Percentiles rank a stretch among this genome's conserved stretches.
Evolutionary conservation across 1,140 invertebrate species (phyloP).

Genomic region (Drosophila miranda): DNA sequence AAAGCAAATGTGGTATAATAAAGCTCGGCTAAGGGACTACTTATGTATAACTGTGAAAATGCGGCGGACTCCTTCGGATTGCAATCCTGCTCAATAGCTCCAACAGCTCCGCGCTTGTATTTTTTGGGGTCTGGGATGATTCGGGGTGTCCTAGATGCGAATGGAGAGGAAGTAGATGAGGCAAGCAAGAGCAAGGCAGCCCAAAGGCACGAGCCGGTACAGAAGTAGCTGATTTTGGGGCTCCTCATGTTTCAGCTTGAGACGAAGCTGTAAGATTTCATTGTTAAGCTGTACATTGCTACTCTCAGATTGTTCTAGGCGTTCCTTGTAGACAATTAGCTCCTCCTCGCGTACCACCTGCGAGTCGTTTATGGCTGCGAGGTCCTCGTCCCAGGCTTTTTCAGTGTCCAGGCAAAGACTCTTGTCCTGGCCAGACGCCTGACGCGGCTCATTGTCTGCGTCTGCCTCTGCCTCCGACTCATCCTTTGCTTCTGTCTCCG

Average conservation of each 20-base stretch:
- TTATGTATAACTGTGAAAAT: conserved; percentile 52
- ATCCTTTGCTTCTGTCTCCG: background rate
- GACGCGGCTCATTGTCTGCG: background rate
- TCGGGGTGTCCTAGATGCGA: conserved; percentile 44
- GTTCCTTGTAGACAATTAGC: conserved; percentile 77
- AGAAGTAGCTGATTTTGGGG: conserved; percentile 19
- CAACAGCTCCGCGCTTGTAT: background rate
- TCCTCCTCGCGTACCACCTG: conserved; percentile 73
- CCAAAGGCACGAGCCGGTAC: conserved; percentile 48
- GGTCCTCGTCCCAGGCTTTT: conserved; percentile 55
- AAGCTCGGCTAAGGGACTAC: conserved; percentile 30
- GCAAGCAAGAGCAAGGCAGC: conserved; percentile 55
- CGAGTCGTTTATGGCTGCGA: conserved; percentile 50
- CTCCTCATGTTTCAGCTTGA: conserved; percentile 30
- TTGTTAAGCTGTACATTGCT: conserved; percentile 64
- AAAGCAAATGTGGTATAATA: conserved; percentile 39
- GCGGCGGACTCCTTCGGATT: conserved; percentile 19
- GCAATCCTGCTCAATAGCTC: conserved; percentile 19
- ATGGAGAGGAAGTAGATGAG: conserved; percentile 67
- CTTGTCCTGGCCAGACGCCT: conserved; percentile 8
- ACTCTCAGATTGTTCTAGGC: conserved; percentile 61
- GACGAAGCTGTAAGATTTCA: conserved; percentile 59
- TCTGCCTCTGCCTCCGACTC: conserved; percentile 4
- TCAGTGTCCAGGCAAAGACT: conserved; percentile 20
- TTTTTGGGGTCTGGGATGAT: background rate